Evolutionary conservation across 35 echinoderm and acorn worm genomes (phyloP).

Genomic region (Hemicentrotus pulcherrimus): DNA sequence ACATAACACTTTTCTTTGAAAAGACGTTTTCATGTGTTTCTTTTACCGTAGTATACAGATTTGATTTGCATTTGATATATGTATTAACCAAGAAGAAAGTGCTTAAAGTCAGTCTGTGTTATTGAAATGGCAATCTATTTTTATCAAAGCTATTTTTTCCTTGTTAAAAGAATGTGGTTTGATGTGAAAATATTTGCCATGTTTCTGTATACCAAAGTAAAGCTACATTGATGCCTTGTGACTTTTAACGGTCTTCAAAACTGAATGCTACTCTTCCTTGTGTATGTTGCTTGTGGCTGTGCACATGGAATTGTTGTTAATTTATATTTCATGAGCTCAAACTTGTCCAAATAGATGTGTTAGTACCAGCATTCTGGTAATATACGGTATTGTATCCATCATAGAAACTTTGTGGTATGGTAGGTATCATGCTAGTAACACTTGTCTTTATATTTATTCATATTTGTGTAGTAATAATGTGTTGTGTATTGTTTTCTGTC

Average conservation of each 20-base stretch:
- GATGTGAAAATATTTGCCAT: neutral
- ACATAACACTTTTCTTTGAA: neutral
- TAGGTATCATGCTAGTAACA: neutral
- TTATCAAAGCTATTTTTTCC: neutral
- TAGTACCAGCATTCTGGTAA: neutral
- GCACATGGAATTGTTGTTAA: neutral
- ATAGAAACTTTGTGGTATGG: no score
- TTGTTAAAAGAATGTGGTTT: neutral
- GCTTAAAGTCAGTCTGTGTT: neutral
- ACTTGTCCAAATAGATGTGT: neutral
- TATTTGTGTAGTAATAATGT: neutral
- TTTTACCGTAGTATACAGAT: neutral
- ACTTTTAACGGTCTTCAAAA: neutral
- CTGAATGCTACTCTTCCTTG: neutral
- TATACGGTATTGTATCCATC: neutral
- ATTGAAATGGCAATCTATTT: slow-evolving; percentile 6
- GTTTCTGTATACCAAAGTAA: neutral
- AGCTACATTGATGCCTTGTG: slow-evolving; percentile 16
- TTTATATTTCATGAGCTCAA: neutral
- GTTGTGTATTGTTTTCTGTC: neutral
- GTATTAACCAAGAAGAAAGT: neutral
- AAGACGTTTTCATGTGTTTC: neutral
- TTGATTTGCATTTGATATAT: neutral
- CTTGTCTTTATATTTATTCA: neutral
- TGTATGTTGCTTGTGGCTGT: neutral